Percentiles rank a stretch among this genome's conserved stretches.
These are phyloP conservation scores for Edolisoma coerulescens DNA, from an alignment of 2,113 vertebrate genomes.

Conservation along the genomic window DNA sequence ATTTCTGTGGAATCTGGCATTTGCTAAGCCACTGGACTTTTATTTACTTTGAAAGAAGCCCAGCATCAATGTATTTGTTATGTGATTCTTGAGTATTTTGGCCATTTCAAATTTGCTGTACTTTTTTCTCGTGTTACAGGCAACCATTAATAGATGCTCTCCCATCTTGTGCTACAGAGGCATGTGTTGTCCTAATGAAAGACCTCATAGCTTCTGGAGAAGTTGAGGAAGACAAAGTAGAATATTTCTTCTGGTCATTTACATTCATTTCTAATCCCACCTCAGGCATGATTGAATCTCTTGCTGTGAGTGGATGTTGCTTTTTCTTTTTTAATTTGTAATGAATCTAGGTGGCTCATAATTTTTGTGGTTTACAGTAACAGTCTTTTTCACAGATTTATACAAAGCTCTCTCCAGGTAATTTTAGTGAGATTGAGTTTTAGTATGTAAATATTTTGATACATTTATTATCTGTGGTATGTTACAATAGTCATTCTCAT, in stretches of 20 bases:
- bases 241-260: constrained; percentile 76
- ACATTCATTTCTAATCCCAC: constrained; percentile 79
- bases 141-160: constrained; percentile 81
- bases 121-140: constrained; percentile 62
- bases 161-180: constrained; percentile 80
- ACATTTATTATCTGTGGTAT: not conserved
- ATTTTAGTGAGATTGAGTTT: not conserved
- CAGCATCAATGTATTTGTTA: not conserved
- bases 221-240: constrained; percentile 70
- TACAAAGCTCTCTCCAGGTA: not conserved
- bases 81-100: not conserved
- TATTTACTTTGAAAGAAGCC: not conserved
- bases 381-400: not conserved
- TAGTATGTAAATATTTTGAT: not conserved
- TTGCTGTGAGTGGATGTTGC: constrained; percentile 71
- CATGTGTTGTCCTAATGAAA: constrained; percentile 76
- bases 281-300: constrained; percentile 66
- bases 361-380: not conserved
- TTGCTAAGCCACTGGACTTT: not conserved
- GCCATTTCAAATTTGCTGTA: not conserved
- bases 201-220: constrained; percentile 74
- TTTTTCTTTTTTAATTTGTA: not conserved
- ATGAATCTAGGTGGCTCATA: not conserved
- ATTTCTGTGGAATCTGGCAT: not conserved
- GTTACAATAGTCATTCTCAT: not conserved